Conservation (phyloP, 2,888 invertebrate genomes). For the Meiosimyza decipiens region DNA sequence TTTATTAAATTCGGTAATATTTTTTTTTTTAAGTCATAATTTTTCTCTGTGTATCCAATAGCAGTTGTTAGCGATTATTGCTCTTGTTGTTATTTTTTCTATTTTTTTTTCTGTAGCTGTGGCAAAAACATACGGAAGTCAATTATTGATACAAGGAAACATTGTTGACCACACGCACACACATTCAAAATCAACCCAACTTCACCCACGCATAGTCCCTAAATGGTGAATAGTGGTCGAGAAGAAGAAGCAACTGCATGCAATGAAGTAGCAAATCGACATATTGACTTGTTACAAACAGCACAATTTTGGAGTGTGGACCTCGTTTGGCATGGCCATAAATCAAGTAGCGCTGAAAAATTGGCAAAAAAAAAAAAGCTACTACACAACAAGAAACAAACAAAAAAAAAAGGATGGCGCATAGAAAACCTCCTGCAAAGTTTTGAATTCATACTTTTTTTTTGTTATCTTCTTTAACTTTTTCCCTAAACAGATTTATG, state of each 20-base stretch:
- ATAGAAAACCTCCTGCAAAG: no score
- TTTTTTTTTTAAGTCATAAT: no score
- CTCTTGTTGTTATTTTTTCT: no score
- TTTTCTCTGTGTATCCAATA: no score
- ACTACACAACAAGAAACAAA: no score
- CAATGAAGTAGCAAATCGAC: constrained; percentile 51
- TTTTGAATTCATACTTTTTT: no score
- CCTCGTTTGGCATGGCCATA: constrained; percentile 53
- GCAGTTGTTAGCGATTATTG: no score
- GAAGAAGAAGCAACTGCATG: neutral
- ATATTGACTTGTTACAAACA: constrained; percentile 60
- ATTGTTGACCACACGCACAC: constrained; percentile 34
- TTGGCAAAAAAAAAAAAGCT: constrained; percentile 11
- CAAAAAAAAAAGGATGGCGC: no score
- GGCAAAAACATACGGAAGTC: constrained; percentile 37
- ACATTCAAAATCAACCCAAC: neutral
- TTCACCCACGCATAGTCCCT: neutral
- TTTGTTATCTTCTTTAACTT: neutral
- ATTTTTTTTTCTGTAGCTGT: no score
- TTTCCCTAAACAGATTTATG: neutral
- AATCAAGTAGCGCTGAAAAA: constrained; percentile 52
- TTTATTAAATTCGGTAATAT: no score
- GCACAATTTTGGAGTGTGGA: constrained; percentile 41
- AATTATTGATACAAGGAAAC: constrained; percentile 40
- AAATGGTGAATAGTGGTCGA: neutral